A percentile compares a stretch with the other conserved stretches of the same genome.
These are phyloP conservation scores for Scomber colias DNA, from an alignment of 2,113 vertebrate genomes.

Conservation along the genomic window DNA sequence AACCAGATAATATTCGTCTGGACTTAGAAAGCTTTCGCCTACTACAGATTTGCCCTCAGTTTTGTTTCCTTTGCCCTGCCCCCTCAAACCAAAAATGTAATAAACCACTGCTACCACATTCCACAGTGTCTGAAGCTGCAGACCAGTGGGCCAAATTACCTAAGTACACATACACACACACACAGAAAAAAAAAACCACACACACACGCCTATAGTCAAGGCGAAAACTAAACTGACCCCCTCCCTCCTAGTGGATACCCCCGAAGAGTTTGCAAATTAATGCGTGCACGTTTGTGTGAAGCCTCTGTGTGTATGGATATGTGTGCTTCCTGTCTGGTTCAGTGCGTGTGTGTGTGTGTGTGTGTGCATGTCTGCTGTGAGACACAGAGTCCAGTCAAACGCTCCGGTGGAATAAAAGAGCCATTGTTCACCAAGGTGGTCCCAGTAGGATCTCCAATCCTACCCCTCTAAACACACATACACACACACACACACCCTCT, in stretches of 20 bases:
- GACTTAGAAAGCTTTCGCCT: not conserved
- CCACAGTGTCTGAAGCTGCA: conserved; percentile 67
- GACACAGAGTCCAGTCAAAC: conserved; percentile 72
- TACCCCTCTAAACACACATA: conserved; percentile 27
- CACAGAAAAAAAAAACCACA: conserved; percentile 13
- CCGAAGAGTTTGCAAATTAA: conserved; percentile 60
- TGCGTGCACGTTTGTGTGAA: conserved; percentile 35
- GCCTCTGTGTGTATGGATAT: conserved; percentile 18
- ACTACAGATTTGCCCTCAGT: not conserved
- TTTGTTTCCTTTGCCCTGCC: conserved; percentile 40
- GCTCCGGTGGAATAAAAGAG: conserved; percentile 77
- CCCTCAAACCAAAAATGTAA: conserved; percentile 48
- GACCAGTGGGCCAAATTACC: conserved; percentile 75
- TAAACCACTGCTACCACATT: conserved; percentile 60
- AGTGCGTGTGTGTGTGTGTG: not conserved
- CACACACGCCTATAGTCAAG: conserved; percentile 42
- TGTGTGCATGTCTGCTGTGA: conserved; percentile 48
- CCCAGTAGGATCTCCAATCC: conserved; percentile 68
- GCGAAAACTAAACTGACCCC: conserved; percentile 58
- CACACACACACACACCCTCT: conserved; percentile 13
- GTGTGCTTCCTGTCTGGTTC: conserved; percentile 55
- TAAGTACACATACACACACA: conserved; percentile 26
- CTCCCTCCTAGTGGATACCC: conserved; percentile 38
- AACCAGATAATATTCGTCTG: not conserved
- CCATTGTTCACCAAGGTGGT: conserved; percentile 88